Evolutionary conservation across 1,140 invertebrate genomes (phyloP).

Genomic region (Calephelis nemesis): DNA sequence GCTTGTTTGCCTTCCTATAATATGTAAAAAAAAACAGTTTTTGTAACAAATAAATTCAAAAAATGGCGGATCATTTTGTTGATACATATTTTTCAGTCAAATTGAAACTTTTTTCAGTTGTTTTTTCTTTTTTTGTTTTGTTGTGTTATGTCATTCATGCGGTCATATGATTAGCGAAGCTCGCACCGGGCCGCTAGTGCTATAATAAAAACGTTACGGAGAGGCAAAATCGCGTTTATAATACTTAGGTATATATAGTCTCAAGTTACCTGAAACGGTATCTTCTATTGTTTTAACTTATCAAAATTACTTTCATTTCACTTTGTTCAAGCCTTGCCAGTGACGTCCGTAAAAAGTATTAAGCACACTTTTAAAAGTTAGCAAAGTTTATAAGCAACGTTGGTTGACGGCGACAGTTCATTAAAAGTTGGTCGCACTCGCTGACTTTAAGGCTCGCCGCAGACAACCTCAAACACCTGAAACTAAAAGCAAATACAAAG

Average conservation of each 20-base stretch:
- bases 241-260: background rate
- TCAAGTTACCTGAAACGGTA: background rate
- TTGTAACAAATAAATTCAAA: too few relatives aligned
- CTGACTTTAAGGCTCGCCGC: background rate
- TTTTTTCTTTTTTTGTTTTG: too few relatives aligned
- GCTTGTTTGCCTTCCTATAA: too few relatives aligned
- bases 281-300: background rate
- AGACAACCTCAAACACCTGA: too few relatives aligned
- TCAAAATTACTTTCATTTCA: background rate
- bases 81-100: too few relatives aligned
- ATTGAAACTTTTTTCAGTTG: too few relatives aligned
- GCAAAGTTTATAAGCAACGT: slow-evolving; percentile 7
- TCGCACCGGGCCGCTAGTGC: too few relatives aligned
- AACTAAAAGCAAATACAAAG: too few relatives aligned
- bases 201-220: background rate
- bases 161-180: too few relatives aligned
- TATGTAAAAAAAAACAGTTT: too few relatives aligned
- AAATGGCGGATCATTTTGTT: too few relatives aligned
- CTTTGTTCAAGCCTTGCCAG: slow-evolving; percentile 8
- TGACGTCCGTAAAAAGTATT: slow-evolving; percentile 9
- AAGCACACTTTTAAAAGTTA: slow-evolving; percentile 12
- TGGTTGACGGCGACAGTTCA: slow-evolving; percentile 32
- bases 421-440: slow-evolving; percentile 28
- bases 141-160: too few relatives aligned
- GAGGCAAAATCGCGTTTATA: background rate